Conservation (phyloP, 2,797 vertebrate species). For the Erpetoichthys calabaricus region DNA sequence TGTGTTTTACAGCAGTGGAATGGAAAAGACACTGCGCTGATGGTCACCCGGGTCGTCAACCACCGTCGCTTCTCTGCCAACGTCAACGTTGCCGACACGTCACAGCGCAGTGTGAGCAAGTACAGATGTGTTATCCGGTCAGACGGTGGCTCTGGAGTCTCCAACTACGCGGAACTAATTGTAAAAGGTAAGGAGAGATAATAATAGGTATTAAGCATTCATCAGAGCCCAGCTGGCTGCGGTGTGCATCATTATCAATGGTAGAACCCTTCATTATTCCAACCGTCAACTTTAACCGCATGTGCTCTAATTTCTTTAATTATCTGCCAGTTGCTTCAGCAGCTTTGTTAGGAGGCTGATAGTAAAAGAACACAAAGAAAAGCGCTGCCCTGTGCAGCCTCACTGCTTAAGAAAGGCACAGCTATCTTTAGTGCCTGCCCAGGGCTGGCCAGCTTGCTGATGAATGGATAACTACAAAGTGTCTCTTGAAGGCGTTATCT, state of each 20-base stretch:
- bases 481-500: too few relatives aligned
- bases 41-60: constrained; percentile 92
- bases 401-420: too few relatives aligned
- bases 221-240: constrained; percentile 10
- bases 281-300: constrained; percentile 14
- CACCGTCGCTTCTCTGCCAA: constrained; percentile 84
- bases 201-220: constrained; percentile 13
- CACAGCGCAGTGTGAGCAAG: constrained; percentile 78
- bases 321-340: constrained; percentile 6
- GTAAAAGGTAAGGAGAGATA: constrained; percentile 64
- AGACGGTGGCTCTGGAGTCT: constrained; percentile 81
- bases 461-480: too few relatives aligned
- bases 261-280: constrained; percentile 26
- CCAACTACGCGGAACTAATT: constrained; percentile 86
- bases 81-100: constrained; percentile 80
- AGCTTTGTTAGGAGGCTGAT: constrained; percentile 6
- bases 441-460: too few relatives aligned
- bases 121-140: constrained; percentile 90
- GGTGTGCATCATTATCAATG: constrained; percentile 17
- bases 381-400: too few relatives aligned
- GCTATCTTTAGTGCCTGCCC: too few relatives aligned
- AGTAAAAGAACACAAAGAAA: constrained; percentile 4
- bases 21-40: constrained; percentile 78
- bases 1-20: constrained; percentile 75
- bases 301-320: constrained; percentile 10